Evolutionary conservation across 1,140 invertebrate genomes (phyloP), one percentile per base, ranked within the genome.

Genomic region (Drosophila varians): DNA sequence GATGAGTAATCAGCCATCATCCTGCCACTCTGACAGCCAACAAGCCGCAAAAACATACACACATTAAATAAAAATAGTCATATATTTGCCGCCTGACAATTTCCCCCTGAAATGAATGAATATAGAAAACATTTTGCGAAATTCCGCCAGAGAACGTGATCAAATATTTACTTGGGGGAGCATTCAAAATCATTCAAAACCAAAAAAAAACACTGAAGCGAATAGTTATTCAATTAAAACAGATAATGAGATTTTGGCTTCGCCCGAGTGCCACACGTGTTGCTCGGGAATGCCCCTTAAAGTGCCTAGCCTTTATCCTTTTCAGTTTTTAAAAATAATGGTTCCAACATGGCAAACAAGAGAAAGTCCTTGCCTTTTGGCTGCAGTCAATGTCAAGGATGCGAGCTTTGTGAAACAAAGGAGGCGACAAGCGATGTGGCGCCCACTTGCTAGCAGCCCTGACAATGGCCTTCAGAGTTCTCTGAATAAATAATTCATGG

Each of bases 311-410:
- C 28, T 31, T n/a, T 4, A 31, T 4, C n/a, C 8, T 12, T 18
- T 36, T 23, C 9, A 42, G 18, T 19, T 2, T 12, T 3, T 18
- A 18, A 57, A 49, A 12, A 64, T 18, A 49, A 25, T 49, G 14
- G 23, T 25, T 28, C 14, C 19, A 42, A 56, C 38, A 42, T 52
- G 34, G 42, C 36, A 19, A 25, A 42, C 26, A 49, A 65, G 58
- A 21, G 12, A n/a, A 42, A 28, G 60, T 38, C 60, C 60, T 66
- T 12, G 64, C 61, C 62, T 47, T 54, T 53, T 51, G 48, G 25
- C 68, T 47, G 56, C 70, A 79, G 79, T 55, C 80, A 84, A 73
- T 86, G 80, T 84, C 80, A 84, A 86, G 80, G 82, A 86, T 87
- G 72, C 38, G 38, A 69, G 58, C 65, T 77, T 60, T 23, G 40